phyloP scores from a whole-genome alignment of 2,888 invertebrate species.

The Mesochorus sp. region DNA sequence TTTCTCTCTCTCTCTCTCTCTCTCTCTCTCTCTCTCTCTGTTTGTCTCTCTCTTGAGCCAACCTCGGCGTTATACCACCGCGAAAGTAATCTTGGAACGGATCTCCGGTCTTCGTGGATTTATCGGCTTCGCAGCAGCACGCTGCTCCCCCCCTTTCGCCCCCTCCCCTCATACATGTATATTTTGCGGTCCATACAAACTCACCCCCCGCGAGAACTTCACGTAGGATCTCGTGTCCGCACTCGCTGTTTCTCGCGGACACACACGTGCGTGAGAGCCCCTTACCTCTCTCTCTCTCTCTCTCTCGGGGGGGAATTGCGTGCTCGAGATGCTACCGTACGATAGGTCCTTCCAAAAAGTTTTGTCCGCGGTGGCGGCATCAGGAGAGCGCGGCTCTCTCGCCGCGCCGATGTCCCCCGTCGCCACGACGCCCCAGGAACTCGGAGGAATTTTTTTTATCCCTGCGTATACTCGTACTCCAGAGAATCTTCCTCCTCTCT shows the following conservation, averaged over 20 bases:
- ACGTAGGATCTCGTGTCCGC: slow-evolving; percentile 33
- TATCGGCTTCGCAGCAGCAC: slow-evolving; percentile 57
- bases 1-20: not conserved
- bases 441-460: not conserved
- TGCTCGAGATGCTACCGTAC: slow-evolving; percentile 66
- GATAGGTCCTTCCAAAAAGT: slow-evolving; percentile 62
- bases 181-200: not conserved
- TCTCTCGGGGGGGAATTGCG: slow-evolving; percentile 55
- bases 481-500: not conserved
- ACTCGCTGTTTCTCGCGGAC: slow-evolving; percentile 23
- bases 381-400: not conserved
- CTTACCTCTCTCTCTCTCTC: slow-evolving; percentile 41
- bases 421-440: slow-evolving; percentile 19
- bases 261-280: slow-evolving; percentile 61
- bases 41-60: not conserved
- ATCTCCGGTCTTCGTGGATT: slow-evolving; percentile 66
- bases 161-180: not conserved
- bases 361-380: slow-evolving; percentile 35
- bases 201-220: slow-evolving; percentile 18
- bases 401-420: slow-evolving; percentile 22
- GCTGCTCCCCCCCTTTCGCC: slow-evolving; percentile 8
- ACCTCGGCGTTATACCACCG: slow-evolving; percentile 57
- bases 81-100: slow-evolving; percentile 66
- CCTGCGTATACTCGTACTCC: not conserved
- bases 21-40: slow-evolving; percentile 2